Conservation (phyloP, 1,140 invertebrate species). For the Lepidostoma basale region DNA sequence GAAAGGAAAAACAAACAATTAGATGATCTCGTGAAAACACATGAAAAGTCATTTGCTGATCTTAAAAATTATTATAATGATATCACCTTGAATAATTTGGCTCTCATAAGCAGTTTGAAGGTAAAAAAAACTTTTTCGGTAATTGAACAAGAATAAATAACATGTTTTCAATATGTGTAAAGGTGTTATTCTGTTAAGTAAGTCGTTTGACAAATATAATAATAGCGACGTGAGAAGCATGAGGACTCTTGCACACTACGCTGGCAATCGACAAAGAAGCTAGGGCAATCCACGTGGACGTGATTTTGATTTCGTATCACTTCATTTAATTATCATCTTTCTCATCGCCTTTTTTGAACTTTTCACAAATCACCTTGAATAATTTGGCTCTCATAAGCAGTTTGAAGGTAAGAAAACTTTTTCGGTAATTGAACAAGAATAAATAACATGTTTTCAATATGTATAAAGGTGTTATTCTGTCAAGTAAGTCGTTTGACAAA, state of each 20-base stretch:
- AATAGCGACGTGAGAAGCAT: too few relatives aligned
- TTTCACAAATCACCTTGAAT: constrained; percentile 90
- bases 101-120: constrained; percentile 76
- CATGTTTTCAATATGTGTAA: not conserved
- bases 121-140: constrained; percentile 1
- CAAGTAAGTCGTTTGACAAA: not conserved
- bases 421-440: constrained; percentile 58
- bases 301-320: too few relatives aligned
- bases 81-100: constrained; percentile 89
- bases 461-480: too few relatives aligned
- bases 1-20: constrained; percentile 89
- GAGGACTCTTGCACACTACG: too few relatives aligned
- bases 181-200: too few relatives aligned
- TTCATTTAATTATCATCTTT: too few relatives aligned
- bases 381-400: constrained; percentile 84
- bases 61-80: constrained; percentile 95
- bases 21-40: constrained; percentile 77
- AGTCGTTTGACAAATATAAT: not conserved
- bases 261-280: too few relatives aligned
- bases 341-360: too few relatives aligned
- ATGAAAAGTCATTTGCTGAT: constrained; percentile 84
- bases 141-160: constrained; percentile 59
- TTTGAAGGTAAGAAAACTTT: constrained; percentile 57
- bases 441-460: constrained; percentile 5
- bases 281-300: too few relatives aligned